Evolutionary conservation across 1,140 invertebrate species (phyloP), one percentile per base, ranked within the genome.

Genomic region (Cheumatopsyche charites): DNA sequence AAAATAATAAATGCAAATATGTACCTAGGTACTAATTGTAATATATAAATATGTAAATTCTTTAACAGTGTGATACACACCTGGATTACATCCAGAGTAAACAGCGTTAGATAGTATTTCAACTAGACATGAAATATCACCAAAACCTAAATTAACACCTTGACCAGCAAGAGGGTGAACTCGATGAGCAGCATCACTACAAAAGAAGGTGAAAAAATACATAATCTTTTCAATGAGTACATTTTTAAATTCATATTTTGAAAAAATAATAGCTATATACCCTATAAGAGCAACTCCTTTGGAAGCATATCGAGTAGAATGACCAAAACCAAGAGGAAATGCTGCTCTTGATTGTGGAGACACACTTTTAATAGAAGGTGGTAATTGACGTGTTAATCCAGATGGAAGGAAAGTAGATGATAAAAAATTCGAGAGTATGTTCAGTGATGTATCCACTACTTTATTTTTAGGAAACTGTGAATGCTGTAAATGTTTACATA

Each of bases 91-190:
- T 7, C 97, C 98, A 75, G 87, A 83, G 74, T 89, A 88, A 0
- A 89, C 83, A 2, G 91, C 88, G 52, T 92, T 86, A 3, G 89
- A 86, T 13, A 98, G 79, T 2, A 89, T 79, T 61, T 90, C 79
- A 9, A 89, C 87, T 0, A 99, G 85, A 75, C 87, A 86, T 12
- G 84, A 79, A 0, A 98, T 90, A 85, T 99, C 98, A 21, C 94
- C 94, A 82, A 99, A 97, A 3, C 98, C 98, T 49, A 99, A 84
- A 85, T 99, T 99, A 0, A 98, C 94, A 11, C 97, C 97, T 83
- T 98, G 96, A 0, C 98, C 98, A 52, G 97, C 98, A 62, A 99
- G 80, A 0, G 98, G 98, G 86, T 99, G 97, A 42, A 99, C 87
- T 79, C 95, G 87, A 82, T 99, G 98, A 7, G 97, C 97, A 41